Conservation (phyloP, 1,140 invertebrate species). For the Oedothorax gibbosus region DNA sequence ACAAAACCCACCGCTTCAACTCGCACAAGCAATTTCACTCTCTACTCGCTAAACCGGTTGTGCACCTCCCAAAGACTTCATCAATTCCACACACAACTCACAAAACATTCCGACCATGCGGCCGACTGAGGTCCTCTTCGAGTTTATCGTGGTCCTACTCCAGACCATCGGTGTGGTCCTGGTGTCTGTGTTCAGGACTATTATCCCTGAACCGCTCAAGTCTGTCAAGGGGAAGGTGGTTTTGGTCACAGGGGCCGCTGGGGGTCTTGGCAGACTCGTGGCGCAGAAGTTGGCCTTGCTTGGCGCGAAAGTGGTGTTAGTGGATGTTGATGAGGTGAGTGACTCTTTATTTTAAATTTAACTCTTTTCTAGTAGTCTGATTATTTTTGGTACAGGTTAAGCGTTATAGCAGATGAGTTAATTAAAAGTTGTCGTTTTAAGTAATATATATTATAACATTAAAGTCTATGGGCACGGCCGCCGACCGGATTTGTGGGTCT, state of each 20-base stretch:
- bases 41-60: no score
- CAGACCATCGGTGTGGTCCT: not conserved
- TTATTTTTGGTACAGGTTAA: no score
- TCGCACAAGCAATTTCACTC: no score
- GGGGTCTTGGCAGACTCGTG: constrained; percentile 90
- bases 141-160: constrained; percentile 15
- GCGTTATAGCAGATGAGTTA: no score
- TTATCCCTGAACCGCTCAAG: constrained; percentile 67
- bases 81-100: no score
- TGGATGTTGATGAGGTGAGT: constrained; percentile 88
- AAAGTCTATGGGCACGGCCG: no score
- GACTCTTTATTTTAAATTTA: not conserved
- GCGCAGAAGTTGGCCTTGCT: constrained; percentile 82
- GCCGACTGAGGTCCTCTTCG: not conserved
- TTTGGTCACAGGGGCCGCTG: constrained; percentile 89
- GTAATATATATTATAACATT: no score
- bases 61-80: no score
- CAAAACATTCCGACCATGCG: constrained; percentile 12
- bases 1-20: no score
- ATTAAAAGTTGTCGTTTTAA: no score
- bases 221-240: constrained; percentile 82
- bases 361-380: no score
- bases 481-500: no score
- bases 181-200: not conserved
- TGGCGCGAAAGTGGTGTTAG: constrained; percentile 85